Percentiles rank a stretch among this genome's conserved stretches.
Evolutionary conservation across 2,888 invertebrate species (phyloP).

Genomic region (Chymomyza procnemis): DNA sequence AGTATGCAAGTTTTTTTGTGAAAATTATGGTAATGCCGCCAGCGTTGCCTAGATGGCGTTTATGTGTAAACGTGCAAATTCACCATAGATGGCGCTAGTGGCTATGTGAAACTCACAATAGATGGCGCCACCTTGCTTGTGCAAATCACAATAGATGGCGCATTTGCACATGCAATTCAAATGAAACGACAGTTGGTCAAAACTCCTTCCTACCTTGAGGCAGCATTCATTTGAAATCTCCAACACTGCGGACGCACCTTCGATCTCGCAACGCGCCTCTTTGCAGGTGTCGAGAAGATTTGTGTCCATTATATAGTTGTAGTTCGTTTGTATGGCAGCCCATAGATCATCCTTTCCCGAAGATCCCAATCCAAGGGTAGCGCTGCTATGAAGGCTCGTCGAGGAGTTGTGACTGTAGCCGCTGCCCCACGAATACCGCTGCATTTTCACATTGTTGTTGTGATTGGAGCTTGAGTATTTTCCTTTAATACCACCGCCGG

Average conservation of each 20-base stretch:
- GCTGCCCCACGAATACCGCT: constrained; percentile 88
- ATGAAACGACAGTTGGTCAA: not conserved
- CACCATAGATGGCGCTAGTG: constrained; percentile 14
- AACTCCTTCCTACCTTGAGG: constrained; percentile 74
- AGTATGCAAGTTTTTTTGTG: constrained; percentile 32
- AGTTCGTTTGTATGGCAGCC: constrained; percentile 93
- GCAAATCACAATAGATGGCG: constrained; percentile 12
- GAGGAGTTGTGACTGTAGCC: constrained; percentile 83
- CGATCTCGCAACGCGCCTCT: constrained; percentile 80
- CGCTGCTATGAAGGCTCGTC: constrained; percentile 79
- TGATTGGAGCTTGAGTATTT: constrained; percentile 33
- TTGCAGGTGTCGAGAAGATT: constrained; percentile 93
- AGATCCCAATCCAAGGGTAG: constrained; percentile 74
- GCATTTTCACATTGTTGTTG: constrained; percentile 71
- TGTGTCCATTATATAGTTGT: constrained; percentile 97
- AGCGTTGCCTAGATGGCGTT: not conserved
- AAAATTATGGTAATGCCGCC: not conserved
- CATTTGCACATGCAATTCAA: not conserved
- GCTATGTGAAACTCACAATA: too few relatives aligned
- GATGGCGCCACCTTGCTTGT: too few relatives aligned
- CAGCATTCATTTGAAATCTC: constrained; percentile 63
- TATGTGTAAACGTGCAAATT: not conserved
- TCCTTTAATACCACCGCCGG: constrained; percentile 21
- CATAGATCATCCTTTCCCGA: constrained; percentile 90
- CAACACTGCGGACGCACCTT: constrained; percentile 65